phyloP scores from a whole-genome alignment of 2,888 invertebrate species.

The Gryllus longicercus region DNA sequence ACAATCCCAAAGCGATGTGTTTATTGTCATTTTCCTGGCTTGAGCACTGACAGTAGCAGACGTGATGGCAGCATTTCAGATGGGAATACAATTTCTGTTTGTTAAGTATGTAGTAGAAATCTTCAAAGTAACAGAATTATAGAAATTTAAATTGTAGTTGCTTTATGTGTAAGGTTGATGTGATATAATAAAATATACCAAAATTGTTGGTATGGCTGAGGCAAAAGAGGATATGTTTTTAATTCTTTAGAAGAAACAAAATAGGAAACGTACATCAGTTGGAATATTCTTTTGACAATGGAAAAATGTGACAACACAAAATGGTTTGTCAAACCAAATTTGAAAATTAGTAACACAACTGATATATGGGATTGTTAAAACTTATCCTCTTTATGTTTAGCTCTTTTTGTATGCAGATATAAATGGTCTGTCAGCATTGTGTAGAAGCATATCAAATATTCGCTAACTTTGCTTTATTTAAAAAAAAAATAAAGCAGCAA shows the following conservation, averaged over 20 bases:
- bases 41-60: not conserved
- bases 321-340: not conserved
- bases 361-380: not conserved
- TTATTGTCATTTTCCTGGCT: slow-evolving; percentile 18
- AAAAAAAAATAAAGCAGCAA: too few relatives aligned
- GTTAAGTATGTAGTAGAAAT: slow-evolving; percentile 32
- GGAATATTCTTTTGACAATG: too few relatives aligned
- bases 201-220: slow-evolving; percentile 26
- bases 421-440: slow-evolving; percentile 35
- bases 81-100: slow-evolving; percentile 33
- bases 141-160: slow-evolving; percentile 43
- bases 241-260: too few relatives aligned
- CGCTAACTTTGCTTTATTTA: too few relatives aligned
- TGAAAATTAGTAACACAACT: not conserved
- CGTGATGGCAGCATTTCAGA: slow-evolving; percentile 21
- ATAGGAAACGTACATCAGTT: too few relatives aligned
- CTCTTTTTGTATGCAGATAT: slow-evolving; percentile 36
- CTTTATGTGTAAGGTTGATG: slow-evolving; percentile 54
- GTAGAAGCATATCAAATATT: slow-evolving; percentile 20
- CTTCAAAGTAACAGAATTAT: slow-evolving; percentile 37
- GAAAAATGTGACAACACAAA: too few relatives aligned
- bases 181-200: slow-evolving; percentile 47
- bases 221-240: slow-evolving; percentile 19
- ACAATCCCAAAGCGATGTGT: slow-evolving; percentile 31
- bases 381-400: not conserved